Conservation (phyloP, 30 jellyfish, hydroid and myxozoan genomes). For the Catostylus mosaicus region DNA sequence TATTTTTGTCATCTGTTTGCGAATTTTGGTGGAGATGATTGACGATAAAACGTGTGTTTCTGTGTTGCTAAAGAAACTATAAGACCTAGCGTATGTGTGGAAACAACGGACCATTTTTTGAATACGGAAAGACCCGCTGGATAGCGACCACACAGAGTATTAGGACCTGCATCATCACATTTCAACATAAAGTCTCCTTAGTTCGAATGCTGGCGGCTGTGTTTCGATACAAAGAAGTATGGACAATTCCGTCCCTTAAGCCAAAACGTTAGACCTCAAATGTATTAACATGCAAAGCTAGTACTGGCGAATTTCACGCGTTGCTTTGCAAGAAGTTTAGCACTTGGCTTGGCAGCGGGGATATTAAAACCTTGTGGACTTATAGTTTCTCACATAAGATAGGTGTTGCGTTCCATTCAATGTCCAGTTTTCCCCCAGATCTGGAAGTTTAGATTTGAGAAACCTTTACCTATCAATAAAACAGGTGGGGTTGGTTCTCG, state of each 20-base stretch:
- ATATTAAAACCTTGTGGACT: not conserved
- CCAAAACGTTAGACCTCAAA: not conserved
- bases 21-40: not conserved
- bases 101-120: constrained; percentile 11
- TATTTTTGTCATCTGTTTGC: not conserved
- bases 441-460: not conserved
- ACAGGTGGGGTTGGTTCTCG: not conserved
- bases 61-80: not conserved
- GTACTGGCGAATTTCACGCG: not conserved
- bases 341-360: not conserved
- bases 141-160: not conserved
- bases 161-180: not conserved
- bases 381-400: not conserved
- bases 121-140: not conserved
- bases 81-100: not conserved
- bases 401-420: too few relatives aligned
- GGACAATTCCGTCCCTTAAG: not conserved
- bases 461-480: not conserved
- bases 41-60: not conserved
- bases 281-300: too few relatives aligned
- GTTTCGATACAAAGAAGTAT: not conserved
- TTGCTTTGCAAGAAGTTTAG: not conserved
- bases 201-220: not conserved
- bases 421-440: too few relatives aligned
- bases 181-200: not conserved